Base-by-base conservation (phyloP, 2,888 invertebrate genomes). In the Suillia variegata region DNA sequence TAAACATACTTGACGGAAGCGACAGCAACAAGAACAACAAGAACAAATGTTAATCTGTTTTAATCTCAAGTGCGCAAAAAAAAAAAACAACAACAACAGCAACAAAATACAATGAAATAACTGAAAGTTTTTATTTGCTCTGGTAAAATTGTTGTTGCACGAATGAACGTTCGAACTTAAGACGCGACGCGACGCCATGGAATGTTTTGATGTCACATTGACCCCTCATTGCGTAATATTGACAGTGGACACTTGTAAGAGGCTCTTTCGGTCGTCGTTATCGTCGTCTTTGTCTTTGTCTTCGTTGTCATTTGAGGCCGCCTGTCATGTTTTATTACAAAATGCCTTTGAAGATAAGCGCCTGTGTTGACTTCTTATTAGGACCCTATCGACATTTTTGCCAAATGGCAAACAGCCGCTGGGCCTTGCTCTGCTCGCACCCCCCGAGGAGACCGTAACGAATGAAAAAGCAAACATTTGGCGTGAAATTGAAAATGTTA, bases 41-140 rank as follows among this genome's bases (percentile, higher is more conserved):
- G 64, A 68, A 74, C 66, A 70, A 75, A 75, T 74, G 75, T 72
- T 72, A 72, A 72, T 72, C 75, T 75, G 70, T 48, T 72, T 72
- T 75, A 72, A 72, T 72, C 72, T 69, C 69, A 70, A 71, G 75
- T 71, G 73, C 75, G 71, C 71, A 75, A 73, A 74, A 73, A 74
- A 71, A 65, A n/a, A n/a, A n/a, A n/a, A n/a, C n/a, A n/a, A n/a
- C n/a, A n/a, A 53, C 53, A 52, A 52, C 24, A 47, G 33, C 4
- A 45, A 65, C 22, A 26, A 54, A 38, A 38, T 38, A 26, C 26
- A 26, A 6, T 26, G 26, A n/a, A n/a, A n/a, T n/a, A n/a, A n/a
- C 10, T 26, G 26, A n/a, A n/a, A n/a, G n/a, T n/a, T n/a, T 38
- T 8, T 38, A 4, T 10, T 12, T 21, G 48, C 49, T 33, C 15